A percentile compares a stretch with the other conserved stretches of the same genome.
Evolutionary conservation across 2,113 vertebrate genomes (phyloP).

Genomic region (Thalassarche chlororhynchos): DNA sequence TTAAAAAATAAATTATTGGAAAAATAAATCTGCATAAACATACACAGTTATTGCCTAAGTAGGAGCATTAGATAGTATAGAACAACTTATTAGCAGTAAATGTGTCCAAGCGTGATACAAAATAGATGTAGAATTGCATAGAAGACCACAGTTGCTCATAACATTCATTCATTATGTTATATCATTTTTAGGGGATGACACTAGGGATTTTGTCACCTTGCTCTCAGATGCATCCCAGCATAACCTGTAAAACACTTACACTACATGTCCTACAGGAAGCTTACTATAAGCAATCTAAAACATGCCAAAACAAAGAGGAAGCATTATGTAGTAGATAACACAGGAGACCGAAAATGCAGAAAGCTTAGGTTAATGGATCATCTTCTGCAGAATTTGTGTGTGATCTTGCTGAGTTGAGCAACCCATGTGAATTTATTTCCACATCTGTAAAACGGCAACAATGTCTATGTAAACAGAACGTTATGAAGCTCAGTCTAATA

Average conservation of each 20-base stretch:
- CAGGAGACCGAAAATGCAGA: fast-evolving
- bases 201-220: background rate
- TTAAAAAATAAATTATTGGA: background rate
- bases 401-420: background rate
- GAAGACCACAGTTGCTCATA: background rate
- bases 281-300: background rate
- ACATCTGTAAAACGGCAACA: background rate
- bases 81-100: background rate
- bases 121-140: background rate
- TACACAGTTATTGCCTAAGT: background rate
- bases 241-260: background rate
- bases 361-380: background rate
- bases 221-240: background rate
- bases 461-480: background rate
- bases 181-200: background rate
- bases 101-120: background rate
- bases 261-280: background rate
- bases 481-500: background rate
- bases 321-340: background rate
- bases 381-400: background rate
- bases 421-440: background rate
- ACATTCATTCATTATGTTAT: background rate
- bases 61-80: background rate
- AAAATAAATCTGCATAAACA: background rate
- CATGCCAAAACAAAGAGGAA: background rate